Base-by-base conservation (phyloP, 2,888 invertebrate species). In the Chaetogeoica ovagalla region DNA sequence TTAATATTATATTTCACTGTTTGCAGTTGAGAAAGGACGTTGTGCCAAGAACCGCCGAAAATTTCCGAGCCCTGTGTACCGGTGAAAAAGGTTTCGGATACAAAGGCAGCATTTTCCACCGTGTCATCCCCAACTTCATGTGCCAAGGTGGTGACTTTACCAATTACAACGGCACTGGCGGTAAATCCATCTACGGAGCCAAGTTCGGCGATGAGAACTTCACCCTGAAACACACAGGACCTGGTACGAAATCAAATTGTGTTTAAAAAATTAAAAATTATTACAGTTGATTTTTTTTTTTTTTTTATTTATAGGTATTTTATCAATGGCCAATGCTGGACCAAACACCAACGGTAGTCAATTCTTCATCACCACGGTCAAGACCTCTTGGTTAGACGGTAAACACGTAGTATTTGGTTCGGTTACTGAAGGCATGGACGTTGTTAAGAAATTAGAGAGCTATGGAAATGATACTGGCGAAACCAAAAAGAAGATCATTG, bases 201-300 rank as follows among this genome's bases (percentile, higher is more conserved):
- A 97, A 97, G 89, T 98, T 98, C 87, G 91, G 90, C 69, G 98
- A 98, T 87, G 98, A 98, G 89, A 98, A 98, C 91, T 98, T 98
- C 89, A 89, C 89, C 83, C 90, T 97, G 88, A 96, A 95, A 89
- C 98, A 98, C 89, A 93, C 94, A 81, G 96, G 94, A 83, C 92
- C 95, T 82, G 97, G 97, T 86, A 82, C 57, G 60, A 55, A 43
- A 62, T 30, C 55, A 30, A 7, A 73, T 62, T 52, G 19, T 23
- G 19, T 59, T 21, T 52, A 21, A 52, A 71, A 55, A 30, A 15
- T 4, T 0, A 43, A 48, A 43, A 1, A 43, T 39, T 0, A 11
- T 39, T 8, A 39, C 43, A 65, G 17, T 81, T 66, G 30, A 30
- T 69, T 71, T 23, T 79, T 62, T 37, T 70, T 13, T 9, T 82